A percentile compares a stretch with the other conserved stretches of the same genome.
These are phyloP conservation scores for Acanthosoma haemorrhoidale DNA, from an alignment of 2,888 invertebrate genomes.

Conservation along the genomic window DNA sequence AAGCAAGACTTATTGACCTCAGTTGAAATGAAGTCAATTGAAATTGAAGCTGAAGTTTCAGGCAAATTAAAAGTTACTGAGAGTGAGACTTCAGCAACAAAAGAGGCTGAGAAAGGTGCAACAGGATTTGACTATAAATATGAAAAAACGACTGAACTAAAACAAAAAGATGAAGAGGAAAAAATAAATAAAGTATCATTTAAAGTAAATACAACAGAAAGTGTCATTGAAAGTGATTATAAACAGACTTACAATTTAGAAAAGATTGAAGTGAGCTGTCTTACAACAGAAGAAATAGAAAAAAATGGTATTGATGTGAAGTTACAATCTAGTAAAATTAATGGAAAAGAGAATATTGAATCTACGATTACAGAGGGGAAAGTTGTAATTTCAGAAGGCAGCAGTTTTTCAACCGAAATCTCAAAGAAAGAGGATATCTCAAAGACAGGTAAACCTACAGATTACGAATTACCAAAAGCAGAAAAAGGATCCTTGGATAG, in stretches of 20 bases:
- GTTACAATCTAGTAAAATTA: background rate
- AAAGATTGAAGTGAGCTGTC: background rate
- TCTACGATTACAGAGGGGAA: too few relatives aligned
- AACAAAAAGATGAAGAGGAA: background rate
- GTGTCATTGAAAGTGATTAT: background rate
- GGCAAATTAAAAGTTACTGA: too few relatives aligned
- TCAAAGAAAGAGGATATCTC: background rate
- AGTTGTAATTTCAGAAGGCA: background rate
- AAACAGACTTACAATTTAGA: background rate
- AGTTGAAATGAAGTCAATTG: background rate
- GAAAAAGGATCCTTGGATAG: slow-evolving; percentile 15
- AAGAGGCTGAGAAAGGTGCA: too few relatives aligned
- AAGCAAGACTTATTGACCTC: background rate
- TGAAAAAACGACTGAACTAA: background rate
- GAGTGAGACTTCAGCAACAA: too few relatives aligned
- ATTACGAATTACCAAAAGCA: background rate
- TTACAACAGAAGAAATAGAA: background rate
- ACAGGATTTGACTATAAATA: background rate
- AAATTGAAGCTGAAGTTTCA: background rate
- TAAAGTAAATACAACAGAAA: background rate
- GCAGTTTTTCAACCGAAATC: background rate
- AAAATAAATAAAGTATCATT: background rate
- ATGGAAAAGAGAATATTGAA: background rate
- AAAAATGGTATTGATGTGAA: background rate
- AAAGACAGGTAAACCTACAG: background rate